Evolutionary conservation across 2,797 vertebrate genomes (phyloP).

Genomic region (Pseudocheirus occidentalis): DNA sequence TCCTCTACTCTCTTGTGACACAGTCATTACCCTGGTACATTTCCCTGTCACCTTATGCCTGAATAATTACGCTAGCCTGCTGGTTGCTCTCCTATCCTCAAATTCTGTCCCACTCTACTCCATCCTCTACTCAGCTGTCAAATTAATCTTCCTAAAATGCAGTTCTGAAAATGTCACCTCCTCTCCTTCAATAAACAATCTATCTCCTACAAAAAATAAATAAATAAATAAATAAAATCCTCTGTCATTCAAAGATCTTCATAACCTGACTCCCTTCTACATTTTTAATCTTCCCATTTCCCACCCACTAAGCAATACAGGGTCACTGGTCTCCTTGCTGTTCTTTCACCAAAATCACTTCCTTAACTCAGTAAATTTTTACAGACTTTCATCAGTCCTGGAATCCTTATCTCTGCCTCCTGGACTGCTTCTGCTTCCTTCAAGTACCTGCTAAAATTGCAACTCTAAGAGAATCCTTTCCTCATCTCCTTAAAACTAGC

Average conservation of each 20-base stretch:
- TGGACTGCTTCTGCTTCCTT: neutral
- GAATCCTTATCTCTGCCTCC: neutral
- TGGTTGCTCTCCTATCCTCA: neutral
- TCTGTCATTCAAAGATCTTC: neutral
- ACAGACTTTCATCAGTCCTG: neutral
- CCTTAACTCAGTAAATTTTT: neutral
- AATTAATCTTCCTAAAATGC: neutral
- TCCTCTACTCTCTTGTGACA: neutral
- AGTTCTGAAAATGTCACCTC: neutral
- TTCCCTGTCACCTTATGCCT: neutral
- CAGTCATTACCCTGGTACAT: neutral
- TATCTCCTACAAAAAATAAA: neutral
- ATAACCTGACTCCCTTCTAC: neutral
- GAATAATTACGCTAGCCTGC: neutral
- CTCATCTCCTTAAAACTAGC: neutral
- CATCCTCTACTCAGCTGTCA: neutral
- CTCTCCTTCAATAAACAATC: neutral
- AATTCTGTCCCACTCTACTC: neutral
- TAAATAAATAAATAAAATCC: neutral
- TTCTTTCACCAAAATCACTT: neutral
- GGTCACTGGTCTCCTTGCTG: neutral
- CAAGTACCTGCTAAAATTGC: neutral
- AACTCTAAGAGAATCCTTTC: neutral
- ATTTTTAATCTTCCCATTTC: neutral
- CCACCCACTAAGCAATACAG: neutral